These are phyloP conservation scores for Polypedilum pembai DNA, from an alignment of 1,140 invertebrate genomes.

Conservation along the genomic window DNA sequence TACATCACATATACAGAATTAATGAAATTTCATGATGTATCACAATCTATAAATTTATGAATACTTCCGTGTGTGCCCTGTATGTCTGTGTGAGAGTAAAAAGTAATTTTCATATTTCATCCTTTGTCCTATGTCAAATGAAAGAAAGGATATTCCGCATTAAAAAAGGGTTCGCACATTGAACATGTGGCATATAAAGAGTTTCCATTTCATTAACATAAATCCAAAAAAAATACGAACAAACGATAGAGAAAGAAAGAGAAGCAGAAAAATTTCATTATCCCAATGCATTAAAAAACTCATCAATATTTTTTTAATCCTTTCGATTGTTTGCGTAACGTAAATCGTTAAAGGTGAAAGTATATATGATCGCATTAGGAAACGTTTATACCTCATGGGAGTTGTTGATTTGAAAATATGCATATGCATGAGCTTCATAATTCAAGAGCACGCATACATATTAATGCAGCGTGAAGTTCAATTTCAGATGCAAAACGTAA, in stretches of 20 bases:
- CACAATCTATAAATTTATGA: neutral
- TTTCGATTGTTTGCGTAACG: constrained; percentile 22
- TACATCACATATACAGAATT: constrained; percentile 11
- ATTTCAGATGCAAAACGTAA: constrained; percentile 1
- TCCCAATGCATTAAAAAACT: neutral
- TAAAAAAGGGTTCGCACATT: constrained; percentile 13
- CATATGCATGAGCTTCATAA: constrained; percentile 21
- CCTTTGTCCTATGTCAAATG: constrained; percentile 11
- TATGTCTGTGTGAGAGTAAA: neutral
- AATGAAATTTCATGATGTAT: constrained; percentile 10
- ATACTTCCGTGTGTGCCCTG: neutral
- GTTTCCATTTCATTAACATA: constrained; percentile 27
- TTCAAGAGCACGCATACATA: constrained; percentile 7
- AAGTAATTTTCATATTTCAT: constrained; percentile 15
- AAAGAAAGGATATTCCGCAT: neutral
- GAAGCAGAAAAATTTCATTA: too few relatives aligned
- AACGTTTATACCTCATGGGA: neutral
- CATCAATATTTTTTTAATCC: constrained; percentile 28
- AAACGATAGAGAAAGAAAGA: neutral
- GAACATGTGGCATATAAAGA: constrained; percentile 9
- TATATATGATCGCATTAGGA: neutral
- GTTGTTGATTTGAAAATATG: neutral
- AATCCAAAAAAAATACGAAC: neutral
- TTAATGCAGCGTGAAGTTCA: constrained; percentile 26
- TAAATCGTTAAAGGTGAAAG: constrained; percentile 20